These are phyloP conservation scores for Ascaphus truei DNA, from an alignment of 2,113 vertebrate genomes.

Conservation along the genomic window DNA sequence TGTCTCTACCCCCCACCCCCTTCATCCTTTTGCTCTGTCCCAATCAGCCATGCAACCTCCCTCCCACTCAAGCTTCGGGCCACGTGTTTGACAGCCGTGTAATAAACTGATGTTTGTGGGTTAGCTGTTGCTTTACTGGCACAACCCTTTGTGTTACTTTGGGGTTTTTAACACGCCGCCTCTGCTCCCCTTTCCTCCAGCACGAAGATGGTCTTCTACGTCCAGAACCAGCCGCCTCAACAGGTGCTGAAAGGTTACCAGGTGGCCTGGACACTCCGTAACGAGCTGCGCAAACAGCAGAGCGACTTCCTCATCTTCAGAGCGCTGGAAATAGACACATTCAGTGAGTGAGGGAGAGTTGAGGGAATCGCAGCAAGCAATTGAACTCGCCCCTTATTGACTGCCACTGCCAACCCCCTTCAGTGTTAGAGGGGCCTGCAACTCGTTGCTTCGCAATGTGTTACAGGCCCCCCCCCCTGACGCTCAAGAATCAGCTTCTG, in stretches of 20 bases:
- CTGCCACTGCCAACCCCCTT: not conserved
- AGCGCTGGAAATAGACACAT: slow-evolving; percentile 81
- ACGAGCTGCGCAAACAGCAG: slow-evolving; percentile 86
- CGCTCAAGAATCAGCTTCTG: not conserved
- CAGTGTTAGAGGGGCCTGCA: not conserved
- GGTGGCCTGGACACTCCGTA: slow-evolving; percentile 80
- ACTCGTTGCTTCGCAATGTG: too few relatives aligned
- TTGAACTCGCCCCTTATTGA: not conserved
- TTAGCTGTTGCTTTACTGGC: too few relatives aligned
- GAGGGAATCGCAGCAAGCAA: too few relatives aligned
- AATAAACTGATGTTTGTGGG: too few relatives aligned
- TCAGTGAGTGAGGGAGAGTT: slow-evolving; percentile 84
- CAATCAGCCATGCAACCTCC: too few relatives aligned
- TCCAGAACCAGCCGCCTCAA: slow-evolving; percentile 83
- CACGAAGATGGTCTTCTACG: slow-evolving; percentile 92
- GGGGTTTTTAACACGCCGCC: too few relatives aligned
- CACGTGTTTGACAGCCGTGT: too few relatives aligned
- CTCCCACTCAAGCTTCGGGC: too few relatives aligned
- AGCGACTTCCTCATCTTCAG: slow-evolving; percentile 91
- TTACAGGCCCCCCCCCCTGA: not conserved
- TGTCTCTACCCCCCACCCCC: not conserved
- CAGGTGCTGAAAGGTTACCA: slow-evolving; percentile 83
- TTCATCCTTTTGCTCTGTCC: too few relatives aligned
- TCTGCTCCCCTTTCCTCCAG: slow-evolving; percentile 68
- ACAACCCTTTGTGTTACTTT: too few relatives aligned